Evolutionary conservation across 1,140 invertebrate genomes (phyloP).

Genomic region (Tribolium madens): DNA sequence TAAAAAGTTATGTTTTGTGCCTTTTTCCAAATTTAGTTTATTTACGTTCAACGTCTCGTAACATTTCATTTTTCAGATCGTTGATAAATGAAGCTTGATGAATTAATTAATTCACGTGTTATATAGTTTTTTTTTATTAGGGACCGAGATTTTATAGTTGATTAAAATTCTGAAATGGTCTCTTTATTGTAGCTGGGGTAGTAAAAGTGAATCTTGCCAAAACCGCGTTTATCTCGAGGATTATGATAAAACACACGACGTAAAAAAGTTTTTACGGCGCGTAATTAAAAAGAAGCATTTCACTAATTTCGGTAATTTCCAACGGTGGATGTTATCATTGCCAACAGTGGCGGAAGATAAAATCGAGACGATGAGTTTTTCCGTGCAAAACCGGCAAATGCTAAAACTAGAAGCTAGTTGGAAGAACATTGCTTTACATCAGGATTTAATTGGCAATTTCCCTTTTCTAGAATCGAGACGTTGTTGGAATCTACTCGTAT

Average conservation of each 20-base stretch:
- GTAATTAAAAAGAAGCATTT: conserved; percentile 35
- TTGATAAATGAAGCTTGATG: not conserved
- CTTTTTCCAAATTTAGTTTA: not conserved
- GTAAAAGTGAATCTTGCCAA: conserved; percentile 2
- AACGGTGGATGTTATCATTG: conserved; percentile 17
- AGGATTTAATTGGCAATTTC: conserved; percentile 24
- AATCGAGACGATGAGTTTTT: not conserved
- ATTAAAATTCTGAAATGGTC: conserved; percentile 17
- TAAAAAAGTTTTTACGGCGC: conserved; percentile 18
- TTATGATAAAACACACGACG: conserved; percentile 23
- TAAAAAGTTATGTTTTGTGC: not conserved
- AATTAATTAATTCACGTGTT: not conserved
- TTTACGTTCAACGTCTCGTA: conserved; percentile 15
- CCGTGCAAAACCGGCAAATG: not conserved
- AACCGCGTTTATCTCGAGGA: conserved; percentile 3
- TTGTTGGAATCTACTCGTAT: conserved; percentile 29
- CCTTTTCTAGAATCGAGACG: conserved; percentile 4
- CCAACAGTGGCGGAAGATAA: not conserved
- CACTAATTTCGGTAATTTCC: conserved; percentile 27
- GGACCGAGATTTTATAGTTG: not conserved
- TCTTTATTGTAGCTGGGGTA: not conserved
- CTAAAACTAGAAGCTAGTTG: conserved; percentile 7
- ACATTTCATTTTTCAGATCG: not conserved
- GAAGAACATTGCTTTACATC: conserved; percentile 13
- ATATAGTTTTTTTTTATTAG: not conserved